These are phyloP conservation scores for Cyclura pinguis DNA, from an alignment of 2,797 vertebrate species.

Conservation along the genomic window DNA sequence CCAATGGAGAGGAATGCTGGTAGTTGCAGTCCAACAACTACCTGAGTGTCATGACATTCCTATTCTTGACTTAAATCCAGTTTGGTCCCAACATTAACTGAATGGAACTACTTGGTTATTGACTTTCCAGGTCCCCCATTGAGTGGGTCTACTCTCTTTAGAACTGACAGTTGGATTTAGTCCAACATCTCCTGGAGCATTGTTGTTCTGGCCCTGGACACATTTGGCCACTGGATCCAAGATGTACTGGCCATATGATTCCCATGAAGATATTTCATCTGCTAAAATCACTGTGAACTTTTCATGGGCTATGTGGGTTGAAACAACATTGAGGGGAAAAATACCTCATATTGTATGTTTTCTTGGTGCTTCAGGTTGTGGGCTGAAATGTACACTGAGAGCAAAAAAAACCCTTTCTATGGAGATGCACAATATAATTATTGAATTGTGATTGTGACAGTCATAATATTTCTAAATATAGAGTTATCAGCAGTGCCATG, in stretches of 20 bases:
- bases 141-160: no score
- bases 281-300: neutral
- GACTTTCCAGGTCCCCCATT: no score
- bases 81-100: neutral
- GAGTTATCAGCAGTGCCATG: neutral
- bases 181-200: neutral
- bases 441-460: constrained; percentile 26
- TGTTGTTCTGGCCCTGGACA: neutral
- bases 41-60: no score
- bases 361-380: neutral
- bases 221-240: neutral
- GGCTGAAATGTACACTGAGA: neutral
- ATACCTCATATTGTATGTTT: neutral
- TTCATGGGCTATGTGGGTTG: neutral
- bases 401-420: neutral
- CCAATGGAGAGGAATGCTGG: no score
- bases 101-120: no score
- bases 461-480: constrained; percentile 24
- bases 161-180: neutral
- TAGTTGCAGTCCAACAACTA: no score
- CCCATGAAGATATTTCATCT: neutral
- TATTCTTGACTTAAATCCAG: no score
- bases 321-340: neutral
- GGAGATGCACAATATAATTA: neutral
- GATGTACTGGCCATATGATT: neutral